Evolutionary conservation across 1,140 invertebrate species (phyloP).

Genomic region (Polypedilum pembai): DNA sequence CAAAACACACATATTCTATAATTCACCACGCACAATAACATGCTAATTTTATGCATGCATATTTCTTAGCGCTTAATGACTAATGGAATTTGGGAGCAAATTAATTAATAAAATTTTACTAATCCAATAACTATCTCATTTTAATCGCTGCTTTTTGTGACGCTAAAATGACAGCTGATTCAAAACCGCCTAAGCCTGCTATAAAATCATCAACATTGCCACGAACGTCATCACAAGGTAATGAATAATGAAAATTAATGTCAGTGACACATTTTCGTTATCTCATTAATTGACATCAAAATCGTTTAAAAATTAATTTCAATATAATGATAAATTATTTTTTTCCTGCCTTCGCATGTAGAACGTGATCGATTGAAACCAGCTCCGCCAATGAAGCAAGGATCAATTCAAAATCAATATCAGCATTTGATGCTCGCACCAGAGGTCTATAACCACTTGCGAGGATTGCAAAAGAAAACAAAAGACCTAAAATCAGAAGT

Average conservation of each 20-base stretch:
- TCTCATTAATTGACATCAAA: background rate
- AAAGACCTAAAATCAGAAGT: constrained; percentile 85
- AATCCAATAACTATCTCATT: no score
- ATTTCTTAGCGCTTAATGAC: no score
- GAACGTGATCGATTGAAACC: constrained; percentile 76
- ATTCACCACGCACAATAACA: no score
- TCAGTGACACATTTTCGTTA: background rate
- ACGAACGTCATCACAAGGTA: constrained; percentile 87
- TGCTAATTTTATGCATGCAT: no score
- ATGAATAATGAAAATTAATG: constrained; percentile 39
- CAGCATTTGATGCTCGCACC: constrained; percentile 60
- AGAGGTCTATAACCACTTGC: constrained; percentile 79
- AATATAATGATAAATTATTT: background rate
- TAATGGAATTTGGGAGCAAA: no score
- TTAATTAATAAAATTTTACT: no score
- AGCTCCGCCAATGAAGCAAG: constrained; percentile 73
- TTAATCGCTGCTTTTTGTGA: no score
- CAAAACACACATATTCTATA: no score
- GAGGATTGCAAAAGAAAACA: constrained; percentile 78
- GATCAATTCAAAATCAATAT: constrained; percentile 42
- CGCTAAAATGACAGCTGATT: constrained; percentile 57
- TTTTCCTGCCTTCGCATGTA: constrained; percentile 38
- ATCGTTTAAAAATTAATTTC: background rate
- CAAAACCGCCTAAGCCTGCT: constrained; percentile 87
- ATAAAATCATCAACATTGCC: constrained; percentile 90